Percentiles rank a stretch among this genome's conserved stretches.
Conservation (phyloP, 2,797 vertebrate species). For the Scolopax bukidnonensis region DNA sequence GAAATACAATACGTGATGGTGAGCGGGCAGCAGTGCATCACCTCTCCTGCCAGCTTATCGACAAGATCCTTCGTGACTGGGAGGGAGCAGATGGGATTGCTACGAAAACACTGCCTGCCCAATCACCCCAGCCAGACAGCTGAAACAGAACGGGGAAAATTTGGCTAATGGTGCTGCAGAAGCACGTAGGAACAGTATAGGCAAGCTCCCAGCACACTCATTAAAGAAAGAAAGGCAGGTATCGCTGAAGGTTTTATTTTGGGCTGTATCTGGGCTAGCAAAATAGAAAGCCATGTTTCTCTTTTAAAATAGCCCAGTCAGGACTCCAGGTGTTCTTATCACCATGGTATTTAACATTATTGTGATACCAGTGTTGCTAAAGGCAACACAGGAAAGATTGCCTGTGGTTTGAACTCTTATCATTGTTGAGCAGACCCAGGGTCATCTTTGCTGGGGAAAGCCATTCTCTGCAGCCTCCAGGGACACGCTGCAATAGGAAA, state of each 20-base stretch:
- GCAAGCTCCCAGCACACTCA: background rate
- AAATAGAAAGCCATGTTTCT: background rate
- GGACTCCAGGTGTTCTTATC: background rate
- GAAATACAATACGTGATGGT: background rate
- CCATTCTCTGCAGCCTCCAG: background rate
- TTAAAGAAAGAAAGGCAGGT: background rate
- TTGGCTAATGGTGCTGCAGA: background rate
- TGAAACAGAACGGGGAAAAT: background rate
- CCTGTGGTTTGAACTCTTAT: background rate
- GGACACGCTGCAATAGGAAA: background rate
- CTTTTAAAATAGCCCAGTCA: background rate
- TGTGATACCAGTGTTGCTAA: slow-evolving; percentile 9
- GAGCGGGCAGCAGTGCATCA: background rate
- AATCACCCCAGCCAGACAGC: background rate
- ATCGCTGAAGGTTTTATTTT: background rate
- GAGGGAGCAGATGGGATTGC: background rate
- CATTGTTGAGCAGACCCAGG: background rate
- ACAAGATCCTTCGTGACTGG: background rate
- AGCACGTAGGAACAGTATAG: background rate
- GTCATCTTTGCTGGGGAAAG: slow-evolving; percentile 1
- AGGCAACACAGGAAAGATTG: slow-evolving; percentile 2
- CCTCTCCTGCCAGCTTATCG: background rate
- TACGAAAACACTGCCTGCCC: background rate
- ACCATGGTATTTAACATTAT: background rate
- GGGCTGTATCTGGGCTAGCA: background rate